Percentiles rank a stretch among this genome's conserved stretches.
Conservation (phyloP, 2,888 invertebrate genomes). For the Erebia epiphron region DNA sequence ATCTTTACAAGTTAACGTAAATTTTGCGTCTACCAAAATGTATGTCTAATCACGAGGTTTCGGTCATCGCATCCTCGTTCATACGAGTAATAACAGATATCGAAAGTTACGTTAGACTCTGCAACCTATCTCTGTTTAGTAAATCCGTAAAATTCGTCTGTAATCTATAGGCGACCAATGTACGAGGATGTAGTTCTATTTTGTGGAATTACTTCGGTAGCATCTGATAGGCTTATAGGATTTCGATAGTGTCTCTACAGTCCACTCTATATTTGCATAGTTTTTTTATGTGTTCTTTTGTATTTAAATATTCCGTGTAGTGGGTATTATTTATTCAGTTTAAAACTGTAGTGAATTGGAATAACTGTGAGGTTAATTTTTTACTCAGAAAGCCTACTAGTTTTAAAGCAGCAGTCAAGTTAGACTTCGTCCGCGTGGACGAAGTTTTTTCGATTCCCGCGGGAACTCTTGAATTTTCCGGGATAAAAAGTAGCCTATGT, state of each 20-base stretch:
- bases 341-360: background rate
- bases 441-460: too few species aligned
- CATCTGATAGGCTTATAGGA: constrained; percentile 3
- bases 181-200: background rate
- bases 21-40: too few species aligned
- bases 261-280: constrained; percentile 7
- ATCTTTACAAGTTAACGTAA: too few species aligned
- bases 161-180: background rate
- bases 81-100: too few species aligned
- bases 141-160: background rate
- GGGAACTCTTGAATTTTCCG: too few species aligned
- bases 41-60: too few species aligned
- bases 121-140: too few species aligned
- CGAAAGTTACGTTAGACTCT: too few species aligned
- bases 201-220: background rate
- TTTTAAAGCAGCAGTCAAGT: too few species aligned
- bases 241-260: constrained; percentile 3
- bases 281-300: constrained; percentile 4
- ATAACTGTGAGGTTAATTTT: background rate
- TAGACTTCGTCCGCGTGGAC: too few species aligned
- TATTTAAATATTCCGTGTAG: background rate
- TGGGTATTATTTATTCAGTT: background rate
- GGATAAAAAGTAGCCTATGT: too few species aligned
- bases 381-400: background rate
- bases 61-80: too few species aligned